Base-by-base conservation (phyloP, 2,888 invertebrate genomes). In the Leptura quadrifasciata region DNA sequence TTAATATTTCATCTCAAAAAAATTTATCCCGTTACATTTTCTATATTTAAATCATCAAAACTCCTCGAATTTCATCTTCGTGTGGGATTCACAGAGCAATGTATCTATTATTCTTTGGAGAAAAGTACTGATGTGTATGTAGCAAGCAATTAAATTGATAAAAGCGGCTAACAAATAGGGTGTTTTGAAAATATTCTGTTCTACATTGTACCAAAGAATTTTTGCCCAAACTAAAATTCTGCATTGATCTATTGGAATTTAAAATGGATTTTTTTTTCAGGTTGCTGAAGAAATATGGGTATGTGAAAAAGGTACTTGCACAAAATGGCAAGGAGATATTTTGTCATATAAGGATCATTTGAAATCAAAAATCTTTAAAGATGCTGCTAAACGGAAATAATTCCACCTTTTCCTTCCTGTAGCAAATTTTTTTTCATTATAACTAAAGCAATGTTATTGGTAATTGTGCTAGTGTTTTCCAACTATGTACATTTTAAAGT, bases 251-350 rank as follows among this genome's bases (percentile, higher is more conserved):
- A 67, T 27, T 74, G 18, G 31, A 39, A 64, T n/a, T 35, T 74
- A 15, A 18, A 20, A n/a, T 9, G 35, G 61, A 61, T 35, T 79
- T 58, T 78, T 78, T 75, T 84, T 88, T 65, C 86, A 98, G 98
- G 99, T 99, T 39, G 99, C 99, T 10, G 95, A 99, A 89, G 98
- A 98, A 90, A 99, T 99, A 89, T 99, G 99, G 99, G 95, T 99
- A 60, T 99, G 99, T 89, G 98, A 99, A 89, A 96, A 99, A 80
- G 96, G 95, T 85, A 94, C 95, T 4, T 95, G 98, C 72, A 98
- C 98, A 27, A 98, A 98, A 90, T 99, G 99, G 98, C 94, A 96
- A 82, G 98, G 98, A 17, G 96, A 95, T 86, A 99, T 99, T 91
- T 93, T 97, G 85, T 93, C 95, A 78, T 99, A 99, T 92, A 99